Evolutionary conservation across 2,888 invertebrate species (phyloP), one percentile per base, ranked within the genome.

Genomic region (Caenorhabditis becei): DNA sequence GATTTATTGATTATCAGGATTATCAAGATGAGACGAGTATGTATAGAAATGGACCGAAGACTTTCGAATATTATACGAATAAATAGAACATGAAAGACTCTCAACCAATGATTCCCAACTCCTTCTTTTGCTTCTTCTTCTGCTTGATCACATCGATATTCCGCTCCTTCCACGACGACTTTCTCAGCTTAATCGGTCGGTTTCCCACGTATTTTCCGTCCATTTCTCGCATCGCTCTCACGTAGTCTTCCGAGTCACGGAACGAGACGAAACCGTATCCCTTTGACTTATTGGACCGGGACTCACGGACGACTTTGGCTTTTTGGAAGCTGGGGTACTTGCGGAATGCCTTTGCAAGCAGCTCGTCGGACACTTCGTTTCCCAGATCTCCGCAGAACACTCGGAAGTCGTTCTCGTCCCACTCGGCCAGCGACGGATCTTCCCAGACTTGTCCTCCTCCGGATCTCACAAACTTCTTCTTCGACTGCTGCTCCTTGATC

Each of bases 351-450:
- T 98, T 94, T 0, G 95, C 95, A n/a, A 99, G 93, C 78, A 97
- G 94, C 92, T 99, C 99, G 91, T 99, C 99, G 0, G 97, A 98
- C 26, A 99, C 87, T 92, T 99, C 98, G 92, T 99, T 99, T 18
- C 99, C 99, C 56, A 99, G 93, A 93, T 99, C 99, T n/a, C 99
- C 99, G 91, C 97, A 97, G 92, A 99, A 99, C 92, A 99, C 95
- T 84, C 99, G 93, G 92, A 97, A 99, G 93, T 99, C 99, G 93
- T 94, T 94, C 86, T 96, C 95, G n/a, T 96, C 95, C 99, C 98
- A 99, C 91, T 99, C 99, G 20, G 94, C 92, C 66, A 99, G 92
- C 0, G 97, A 96, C 24, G 94, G 94, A 92, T 99, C 99, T 92
- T 99, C 98, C 99, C 99, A 99, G 0, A 95, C 95, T 84, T 90